A percentile compares a stretch with the other conserved stretches of the same genome.
phyloP scores from a whole-genome alignment of 2,888 invertebrate genomes.

The Thyatira batis region DNA sequence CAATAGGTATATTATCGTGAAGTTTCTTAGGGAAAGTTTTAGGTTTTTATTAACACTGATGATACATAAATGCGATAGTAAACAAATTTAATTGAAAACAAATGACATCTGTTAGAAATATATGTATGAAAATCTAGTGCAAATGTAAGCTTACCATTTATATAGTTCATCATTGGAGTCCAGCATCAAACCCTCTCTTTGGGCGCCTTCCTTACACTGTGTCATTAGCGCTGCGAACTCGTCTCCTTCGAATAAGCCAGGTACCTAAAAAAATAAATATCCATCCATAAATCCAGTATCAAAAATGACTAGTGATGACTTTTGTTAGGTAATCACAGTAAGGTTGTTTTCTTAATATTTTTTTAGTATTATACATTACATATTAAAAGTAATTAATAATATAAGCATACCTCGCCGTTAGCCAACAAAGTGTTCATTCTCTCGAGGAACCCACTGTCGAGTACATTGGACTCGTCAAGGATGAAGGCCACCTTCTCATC shows the following conservation, averaged over 20 bases:
- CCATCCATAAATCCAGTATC: not conserved
- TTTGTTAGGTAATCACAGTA: no score
- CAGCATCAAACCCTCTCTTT: conserved; percentile 98
- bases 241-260: conserved; percentile 96
- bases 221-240: conserved; percentile 99
- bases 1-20: no score
- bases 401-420: conserved; percentile 90
- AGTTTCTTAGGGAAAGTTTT: no score
- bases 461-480: conserved; percentile 98
- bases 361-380: no score
- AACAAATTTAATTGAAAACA: no score
- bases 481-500: conserved; percentile 99
- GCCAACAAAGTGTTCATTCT: conserved; percentile 99
- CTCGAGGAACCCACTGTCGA: conserved; percentile 99
- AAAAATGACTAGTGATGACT: no score
- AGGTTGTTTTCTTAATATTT: no score
- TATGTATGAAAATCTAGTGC: not conserved
- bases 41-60: no score
- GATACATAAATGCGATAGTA: no score
- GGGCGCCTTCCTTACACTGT: conserved; percentile 99
- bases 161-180: conserved; percentile 99
- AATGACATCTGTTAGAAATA: not conserved
- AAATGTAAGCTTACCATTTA: conserved; percentile 87
- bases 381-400: no score
- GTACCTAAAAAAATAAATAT: conserved; percentile 79